Conservation (phyloP, 1,140 invertebrate genomes). For the Ceratitis capitata region DNA sequence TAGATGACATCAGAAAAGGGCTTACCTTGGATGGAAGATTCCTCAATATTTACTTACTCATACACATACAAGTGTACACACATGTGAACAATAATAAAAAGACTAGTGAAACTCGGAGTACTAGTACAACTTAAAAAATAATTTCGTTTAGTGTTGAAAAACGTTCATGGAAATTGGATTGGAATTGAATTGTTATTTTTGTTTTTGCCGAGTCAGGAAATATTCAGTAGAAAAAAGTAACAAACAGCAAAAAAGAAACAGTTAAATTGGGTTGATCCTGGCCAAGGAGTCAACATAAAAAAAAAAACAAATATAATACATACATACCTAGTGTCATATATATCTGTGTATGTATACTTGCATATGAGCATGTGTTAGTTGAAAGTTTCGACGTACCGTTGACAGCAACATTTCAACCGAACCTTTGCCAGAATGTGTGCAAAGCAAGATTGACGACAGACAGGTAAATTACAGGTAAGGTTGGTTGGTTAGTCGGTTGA, state of each 20-base stretch:
- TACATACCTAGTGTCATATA: neutral
- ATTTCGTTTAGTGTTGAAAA: constrained; percentile 33
- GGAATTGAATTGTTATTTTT: constrained; percentile 5
- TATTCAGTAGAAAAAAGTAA: neutral
- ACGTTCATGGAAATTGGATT: constrained; percentile 35
- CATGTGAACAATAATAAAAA: neutral
- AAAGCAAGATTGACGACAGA: constrained; percentile 35
- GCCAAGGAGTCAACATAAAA: neutral
- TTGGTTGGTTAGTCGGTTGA: constrained; percentile 25
- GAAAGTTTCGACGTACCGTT: neutral
- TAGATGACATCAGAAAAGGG: no score
- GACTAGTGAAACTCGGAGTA: neutral
- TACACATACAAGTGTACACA: neutral
- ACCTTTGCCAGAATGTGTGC: neutral
- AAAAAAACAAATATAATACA: neutral
- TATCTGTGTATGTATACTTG: no score
- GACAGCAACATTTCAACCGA: constrained; percentile 11
- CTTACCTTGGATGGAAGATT: no score
- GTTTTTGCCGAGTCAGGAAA: neutral
- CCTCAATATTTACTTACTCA: neutral
- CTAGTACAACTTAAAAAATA: constrained; percentile 19
- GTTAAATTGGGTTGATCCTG: neutral
- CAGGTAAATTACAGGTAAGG: constrained; percentile 23
- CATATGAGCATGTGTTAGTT: neutral
- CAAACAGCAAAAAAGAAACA: neutral